Percentiles rank a stretch among this genome's conserved stretches.
Conservation (phyloP, 2,113 vertebrate species). For the Perca schrenkii region DNA sequence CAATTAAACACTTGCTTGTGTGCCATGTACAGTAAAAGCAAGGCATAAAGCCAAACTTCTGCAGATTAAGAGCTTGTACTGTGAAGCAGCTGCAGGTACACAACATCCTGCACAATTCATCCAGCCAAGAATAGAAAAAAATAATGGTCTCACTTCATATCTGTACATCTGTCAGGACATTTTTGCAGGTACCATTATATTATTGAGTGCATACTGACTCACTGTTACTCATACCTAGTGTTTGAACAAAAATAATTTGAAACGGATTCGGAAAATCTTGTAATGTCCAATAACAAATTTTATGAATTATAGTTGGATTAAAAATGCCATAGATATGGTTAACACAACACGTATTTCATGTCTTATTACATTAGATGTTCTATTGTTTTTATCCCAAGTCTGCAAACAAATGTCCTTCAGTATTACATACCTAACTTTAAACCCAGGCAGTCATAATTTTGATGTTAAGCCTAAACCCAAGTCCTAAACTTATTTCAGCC, state of each 20-base stretch:
- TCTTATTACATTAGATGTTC: background rate
- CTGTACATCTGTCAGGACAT: background rate
- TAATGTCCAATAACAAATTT: no score
- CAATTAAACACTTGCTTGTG: background rate
- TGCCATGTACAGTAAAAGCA: background rate
- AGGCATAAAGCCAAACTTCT: background rate
- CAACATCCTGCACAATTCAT: background rate
- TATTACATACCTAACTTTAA: background rate
- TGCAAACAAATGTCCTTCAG: no score
- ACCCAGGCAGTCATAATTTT: background rate
- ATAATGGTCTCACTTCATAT: background rate
- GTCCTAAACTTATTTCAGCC: background rate
- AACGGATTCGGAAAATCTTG: no score
- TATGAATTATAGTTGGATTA: background rate
- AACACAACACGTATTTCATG: no score
- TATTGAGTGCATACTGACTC: no score
- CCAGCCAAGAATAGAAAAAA: background rate
- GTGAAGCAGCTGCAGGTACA: slow-evolving; percentile 7
- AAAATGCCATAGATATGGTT: background rate
- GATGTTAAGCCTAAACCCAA: background rate
- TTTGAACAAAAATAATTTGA: background rate
- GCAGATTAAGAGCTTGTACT: background rate
- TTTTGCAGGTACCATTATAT: background rate
- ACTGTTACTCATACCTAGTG: background rate
- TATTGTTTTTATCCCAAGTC: background rate